These are phyloP conservation scores for Stomorhina lunata DNA, from an alignment of 2,888 invertebrate genomes.

Conservation along the genomic window DNA sequence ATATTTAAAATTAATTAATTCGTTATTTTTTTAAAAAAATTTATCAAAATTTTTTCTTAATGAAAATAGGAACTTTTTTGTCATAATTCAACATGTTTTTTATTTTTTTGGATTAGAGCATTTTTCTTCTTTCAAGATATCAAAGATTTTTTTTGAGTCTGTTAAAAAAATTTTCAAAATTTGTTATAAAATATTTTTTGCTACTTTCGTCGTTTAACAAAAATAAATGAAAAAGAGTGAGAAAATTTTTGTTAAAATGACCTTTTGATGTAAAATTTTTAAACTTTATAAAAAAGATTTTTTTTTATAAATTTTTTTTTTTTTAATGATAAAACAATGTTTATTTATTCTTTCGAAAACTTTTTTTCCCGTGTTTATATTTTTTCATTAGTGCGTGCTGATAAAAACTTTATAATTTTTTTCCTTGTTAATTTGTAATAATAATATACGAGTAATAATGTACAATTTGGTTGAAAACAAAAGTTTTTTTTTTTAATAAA, in stretches of 20 bases:
- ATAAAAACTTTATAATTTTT: conserved; percentile 45
- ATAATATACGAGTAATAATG: not conserved
- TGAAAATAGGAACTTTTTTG: conserved; percentile 55
- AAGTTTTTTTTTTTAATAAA: conserved; percentile 13
- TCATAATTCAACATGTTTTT: conserved; percentile 31
- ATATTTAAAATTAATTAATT: not conserved
- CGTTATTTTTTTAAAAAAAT: not conserved
- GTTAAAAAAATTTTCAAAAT: too few relatives aligned
- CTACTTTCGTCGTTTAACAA: too few relatives aligned
- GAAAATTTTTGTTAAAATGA: too few relatives aligned
- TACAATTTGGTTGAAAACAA: conserved; percentile 33
- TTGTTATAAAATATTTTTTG: too few relatives aligned
- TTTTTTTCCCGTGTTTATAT: not conserved
- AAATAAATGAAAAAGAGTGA: too few relatives aligned
- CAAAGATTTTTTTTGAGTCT: not conserved
- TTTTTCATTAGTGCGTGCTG: conserved; percentile 45
- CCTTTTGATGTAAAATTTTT: too few relatives aligned
- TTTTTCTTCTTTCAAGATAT: conserved; percentile 5
- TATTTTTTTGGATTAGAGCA: too few relatives aligned
- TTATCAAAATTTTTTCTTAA: conserved; percentile 23
- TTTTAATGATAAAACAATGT: too few relatives aligned
- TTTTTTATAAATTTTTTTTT: not conserved
- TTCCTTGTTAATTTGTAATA: not conserved
- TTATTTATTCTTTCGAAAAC: not conserved
- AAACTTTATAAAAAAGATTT: not conserved